These are phyloP conservation scores for Alectoris magna DNA, from an alignment of 2,797 vertebrate genomes.

Conservation along the genomic window DNA sequence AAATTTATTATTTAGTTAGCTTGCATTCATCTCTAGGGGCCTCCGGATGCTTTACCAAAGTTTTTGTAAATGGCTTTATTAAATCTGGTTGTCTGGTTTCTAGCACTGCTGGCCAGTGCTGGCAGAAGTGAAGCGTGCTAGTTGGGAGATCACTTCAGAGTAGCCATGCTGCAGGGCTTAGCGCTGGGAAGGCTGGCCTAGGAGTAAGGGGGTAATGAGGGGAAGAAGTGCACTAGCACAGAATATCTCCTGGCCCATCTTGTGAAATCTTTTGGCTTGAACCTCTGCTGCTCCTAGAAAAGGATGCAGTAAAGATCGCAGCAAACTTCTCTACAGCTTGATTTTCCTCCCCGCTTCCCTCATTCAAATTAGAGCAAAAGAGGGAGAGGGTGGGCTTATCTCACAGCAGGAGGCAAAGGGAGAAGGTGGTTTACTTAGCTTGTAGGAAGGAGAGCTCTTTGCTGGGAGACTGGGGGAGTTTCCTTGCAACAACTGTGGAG, in stretches of 20 bases:
- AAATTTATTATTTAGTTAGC: not conserved
- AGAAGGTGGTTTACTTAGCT: not conserved
- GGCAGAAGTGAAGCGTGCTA: not conserved
- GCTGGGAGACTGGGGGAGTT: not conserved
- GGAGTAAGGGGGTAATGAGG: not conserved
- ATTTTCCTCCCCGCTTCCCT: not conserved
- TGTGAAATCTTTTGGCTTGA: accelerated
- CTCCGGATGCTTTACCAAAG: not conserved
- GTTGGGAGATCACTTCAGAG: not conserved
- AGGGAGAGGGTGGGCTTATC: not conserved
- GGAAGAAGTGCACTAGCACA: not conserved
- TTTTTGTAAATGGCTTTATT: not conserved
- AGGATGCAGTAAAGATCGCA: not conserved
- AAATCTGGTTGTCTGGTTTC: not conserved
- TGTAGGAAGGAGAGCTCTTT: not conserved
- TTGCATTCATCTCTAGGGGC: not conserved
- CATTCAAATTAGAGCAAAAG: not conserved
- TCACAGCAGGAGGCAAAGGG: not conserved
- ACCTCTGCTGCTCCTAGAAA: not conserved
- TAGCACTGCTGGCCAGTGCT: not conserved
- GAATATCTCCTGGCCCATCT: not conserved
- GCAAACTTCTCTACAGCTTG: not conserved
- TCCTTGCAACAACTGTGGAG: not conserved
- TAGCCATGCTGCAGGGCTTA: not conserved
- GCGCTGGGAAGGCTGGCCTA: not conserved